phyloP scores from a whole-genome alignment of 2,797 vertebrate species.

The Danio choprae region DNA sequence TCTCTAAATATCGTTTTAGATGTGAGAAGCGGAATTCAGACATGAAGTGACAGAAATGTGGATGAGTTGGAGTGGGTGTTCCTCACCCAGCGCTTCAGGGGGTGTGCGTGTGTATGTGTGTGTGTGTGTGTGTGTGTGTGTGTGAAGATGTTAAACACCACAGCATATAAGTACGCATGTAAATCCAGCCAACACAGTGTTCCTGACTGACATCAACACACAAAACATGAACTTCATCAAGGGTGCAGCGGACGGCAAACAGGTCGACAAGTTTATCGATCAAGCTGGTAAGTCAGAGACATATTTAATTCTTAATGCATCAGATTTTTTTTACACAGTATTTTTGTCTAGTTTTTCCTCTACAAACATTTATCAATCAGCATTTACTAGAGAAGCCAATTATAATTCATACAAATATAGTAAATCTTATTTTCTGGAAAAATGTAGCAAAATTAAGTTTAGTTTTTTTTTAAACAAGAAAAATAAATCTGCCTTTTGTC shows the following conservation, averaged over 20 bases:
- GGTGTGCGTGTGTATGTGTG: not conserved
- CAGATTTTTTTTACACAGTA: not conserved
- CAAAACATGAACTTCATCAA: slow-evolving; percentile 44
- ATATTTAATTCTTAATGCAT: not conserved
- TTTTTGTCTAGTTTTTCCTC: too few relatives aligned
- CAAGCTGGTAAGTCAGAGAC: slow-evolving; percentile 58
- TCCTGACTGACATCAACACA: not conserved
- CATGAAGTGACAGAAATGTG: not conserved
- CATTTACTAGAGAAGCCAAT: too few relatives aligned
- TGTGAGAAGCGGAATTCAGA: not conserved
- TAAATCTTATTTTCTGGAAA: too few relatives aligned
- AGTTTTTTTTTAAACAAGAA: too few relatives aligned
- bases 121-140: too few relatives aligned
- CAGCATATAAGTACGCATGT: slow-evolving; percentile 23
- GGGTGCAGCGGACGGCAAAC: not conserved
- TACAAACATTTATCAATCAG: too few relatives aligned
- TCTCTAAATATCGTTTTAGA: not conserved
- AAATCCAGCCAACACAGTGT: slow-evolving; percentile 21
- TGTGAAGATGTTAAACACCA: slow-evolving; percentile 6
- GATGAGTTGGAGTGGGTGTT: slow-evolving; percentile 14
- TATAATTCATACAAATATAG: too few relatives aligned
- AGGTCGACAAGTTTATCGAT: slow-evolving; percentile 53
- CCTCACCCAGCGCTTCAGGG: not conserved
- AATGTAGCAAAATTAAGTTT: too few relatives aligned
- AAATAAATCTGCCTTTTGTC: too few relatives aligned